These are phyloP conservation scores for Phataginus tetradactyla DNA, from an alignment of 2,797 vertebrate genomes.

Conservation along the genomic window DNA sequence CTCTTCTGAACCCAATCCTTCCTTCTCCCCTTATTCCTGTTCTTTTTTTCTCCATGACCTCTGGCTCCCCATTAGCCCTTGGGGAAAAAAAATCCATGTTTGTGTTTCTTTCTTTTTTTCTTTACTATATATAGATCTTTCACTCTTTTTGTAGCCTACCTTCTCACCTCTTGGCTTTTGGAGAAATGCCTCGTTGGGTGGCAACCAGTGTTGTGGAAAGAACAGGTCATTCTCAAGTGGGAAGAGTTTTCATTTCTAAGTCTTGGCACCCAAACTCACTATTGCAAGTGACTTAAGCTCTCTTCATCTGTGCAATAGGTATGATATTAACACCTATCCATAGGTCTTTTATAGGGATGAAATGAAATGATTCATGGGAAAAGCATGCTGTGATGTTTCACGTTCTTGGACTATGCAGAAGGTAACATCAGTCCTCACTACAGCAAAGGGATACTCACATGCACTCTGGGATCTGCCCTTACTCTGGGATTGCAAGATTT, in stretches of 20 bases:
- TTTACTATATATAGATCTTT: not conserved
- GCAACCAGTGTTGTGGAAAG: not conserved
- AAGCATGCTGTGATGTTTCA: fast-evolving
- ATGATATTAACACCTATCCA: not conserved
- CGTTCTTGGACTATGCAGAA: fast-evolving
- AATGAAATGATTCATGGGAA: not conserved
- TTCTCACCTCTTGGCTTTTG: not conserved
- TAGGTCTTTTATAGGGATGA: not conserved
- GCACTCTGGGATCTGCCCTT: fast-evolving
- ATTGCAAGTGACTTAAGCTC: not conserved
- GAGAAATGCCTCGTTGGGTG: not conserved
- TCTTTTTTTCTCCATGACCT: not conserved
- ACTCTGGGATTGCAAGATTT: not conserved
- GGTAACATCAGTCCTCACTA: not conserved
- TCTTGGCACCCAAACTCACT: not conserved
- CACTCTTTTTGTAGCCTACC: not conserved
- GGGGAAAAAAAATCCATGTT: not conserved
- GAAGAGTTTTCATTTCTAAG: not conserved
- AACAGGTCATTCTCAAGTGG: not conserved
- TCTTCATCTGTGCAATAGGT: not conserved
- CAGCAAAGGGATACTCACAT: fast-evolving
- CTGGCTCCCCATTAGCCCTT: not conserved
- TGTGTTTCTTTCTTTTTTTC: not conserved
- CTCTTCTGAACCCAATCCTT: not conserved
- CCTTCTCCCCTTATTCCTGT: not conserved